Evolutionary conservation across 2,797 vertebrate genomes (phyloP), one percentile per base, ranked within the genome.

Genomic region (Amazonetta brasiliensis): DNA sequence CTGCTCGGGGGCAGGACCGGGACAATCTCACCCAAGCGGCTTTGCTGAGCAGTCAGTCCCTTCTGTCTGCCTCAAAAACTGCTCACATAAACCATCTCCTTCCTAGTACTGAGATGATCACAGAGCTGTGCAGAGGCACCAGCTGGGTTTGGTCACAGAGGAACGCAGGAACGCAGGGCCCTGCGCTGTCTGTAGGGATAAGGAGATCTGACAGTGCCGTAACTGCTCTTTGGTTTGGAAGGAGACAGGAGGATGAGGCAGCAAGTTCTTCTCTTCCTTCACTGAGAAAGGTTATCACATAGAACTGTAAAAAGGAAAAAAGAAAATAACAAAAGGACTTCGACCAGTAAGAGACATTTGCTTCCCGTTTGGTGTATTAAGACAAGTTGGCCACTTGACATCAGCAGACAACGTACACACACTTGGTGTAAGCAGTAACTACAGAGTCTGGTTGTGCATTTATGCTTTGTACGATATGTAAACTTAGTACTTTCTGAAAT

Each of bases 401-500:
- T 79, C n/a, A 77, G 74, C 63, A 41, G 69, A 35, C 67, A 48
- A 35, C 3, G 46, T 30, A 30, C 63, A 37, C 35, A 31, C 35
- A 9, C 0, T 3, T n/a, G 59, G n/a, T 84, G 25, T 64, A 94
- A 73, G 6, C 33, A 92, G 17, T 52, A 91, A 79, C 72, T 66
- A 7, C 13, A 81, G 64, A 78, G 22, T 69, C 10, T 5, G 8
- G 28, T 15, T 48, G 50, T 7, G 12, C 37, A 46, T 30, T 91
- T 37, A 20, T 60, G 72, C 52, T 31, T 52, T 63, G 63, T 82
- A 96, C 89, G 76, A 48, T 28, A 88, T 79, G n/a, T 48, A 84
- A 79, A 83, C 9, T 2, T 41, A 37, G 75, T 66, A 64, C 76
- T 92, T 96, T 95, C 90, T 89, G 71, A 85, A 95, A 94, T 33